A percentile compares a stretch with the other conserved stretches of the same genome.
These are phyloP conservation scores for Ondatra zibethicus DNA, from an alignment of 2,113 vertebrate species.

Conservation along the genomic window DNA sequence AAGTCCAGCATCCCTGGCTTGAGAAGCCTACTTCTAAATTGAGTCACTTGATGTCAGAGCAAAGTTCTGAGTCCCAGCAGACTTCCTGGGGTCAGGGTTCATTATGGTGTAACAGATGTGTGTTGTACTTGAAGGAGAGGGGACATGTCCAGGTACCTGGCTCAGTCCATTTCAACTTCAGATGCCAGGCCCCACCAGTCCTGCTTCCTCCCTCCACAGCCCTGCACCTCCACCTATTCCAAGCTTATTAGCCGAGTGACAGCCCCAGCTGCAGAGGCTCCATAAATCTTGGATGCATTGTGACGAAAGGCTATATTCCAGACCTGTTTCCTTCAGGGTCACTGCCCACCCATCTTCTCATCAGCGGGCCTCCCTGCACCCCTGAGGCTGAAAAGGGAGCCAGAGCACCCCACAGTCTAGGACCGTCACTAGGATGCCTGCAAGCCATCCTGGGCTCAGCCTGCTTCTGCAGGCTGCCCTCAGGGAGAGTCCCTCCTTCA, in stretches of 20 bases:
- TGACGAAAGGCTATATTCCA: constrained; percentile 54
- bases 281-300: constrained; percentile 62
- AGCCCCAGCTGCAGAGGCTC: neutral
- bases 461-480: neutral
- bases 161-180: neutral
- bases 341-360: constrained; percentile 27
- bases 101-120: no score
- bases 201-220: fast-evolving
- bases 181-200: fast-evolving
- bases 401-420: neutral
- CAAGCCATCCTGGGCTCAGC: neutral
- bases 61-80: neutral
- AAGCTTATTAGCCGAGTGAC: constrained; percentile 71
- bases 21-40: neutral
- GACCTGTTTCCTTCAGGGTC: constrained; percentile 59
- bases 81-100: neutral
- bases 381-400: neutral
- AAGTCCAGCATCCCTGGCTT: neutral
- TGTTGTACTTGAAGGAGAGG: neutral
- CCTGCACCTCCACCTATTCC: constrained; percentile 51
- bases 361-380: neutral
- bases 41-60: neutral
- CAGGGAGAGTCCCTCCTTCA: neutral
- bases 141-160: neutral
- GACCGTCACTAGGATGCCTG: neutral